These are phyloP conservation scores for Macroteleia sp. DNA, from an alignment of 2,888 invertebrate species.

Conservation along the genomic window DNA sequence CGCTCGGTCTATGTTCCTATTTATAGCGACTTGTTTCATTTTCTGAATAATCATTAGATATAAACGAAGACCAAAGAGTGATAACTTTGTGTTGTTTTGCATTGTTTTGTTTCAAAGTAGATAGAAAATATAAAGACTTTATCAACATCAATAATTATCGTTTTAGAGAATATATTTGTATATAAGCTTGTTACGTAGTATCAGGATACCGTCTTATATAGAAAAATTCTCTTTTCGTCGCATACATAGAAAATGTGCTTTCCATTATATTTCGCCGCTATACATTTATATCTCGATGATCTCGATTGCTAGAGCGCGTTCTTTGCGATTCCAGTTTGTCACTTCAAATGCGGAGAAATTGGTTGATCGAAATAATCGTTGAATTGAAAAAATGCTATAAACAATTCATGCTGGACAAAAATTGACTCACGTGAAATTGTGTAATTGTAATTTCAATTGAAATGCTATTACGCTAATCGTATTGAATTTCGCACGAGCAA, in stretches of 20 bases:
- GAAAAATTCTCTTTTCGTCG: constrained; percentile 50
- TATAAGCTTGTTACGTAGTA: constrained; percentile 13
- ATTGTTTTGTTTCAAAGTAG: constrained; percentile 37
- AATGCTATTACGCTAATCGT: constrained; percentile 49
- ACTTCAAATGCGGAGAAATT: constrained; percentile 24
- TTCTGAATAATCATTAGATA: constrained; percentile 45
- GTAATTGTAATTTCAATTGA: constrained; percentile 10
- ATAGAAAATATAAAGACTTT: constrained; percentile 58
- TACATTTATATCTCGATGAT: constrained; percentile 44
- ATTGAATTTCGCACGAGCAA: constrained; percentile 56
- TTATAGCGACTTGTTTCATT: constrained; percentile 29
- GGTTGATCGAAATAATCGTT: constrained; percentile 24
- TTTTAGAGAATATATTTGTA: constrained; percentile 44
- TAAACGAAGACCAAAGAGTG: constrained; percentile 45
- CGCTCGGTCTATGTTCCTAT: constrained; percentile 46
- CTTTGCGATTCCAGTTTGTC: constrained; percentile 25
- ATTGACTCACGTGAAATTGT: constrained; percentile 1
- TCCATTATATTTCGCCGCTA: constrained; percentile 42
- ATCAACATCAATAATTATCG: constrained; percentile 51
- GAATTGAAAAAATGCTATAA: constrained; percentile 14
- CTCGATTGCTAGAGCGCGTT: constrained; percentile 19
- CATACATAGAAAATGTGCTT: constrained; percentile 54
- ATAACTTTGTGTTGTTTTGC: constrained; percentile 31
- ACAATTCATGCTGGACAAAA: constrained; percentile 1
- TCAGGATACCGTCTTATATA: constrained; percentile 36